Evolutionary conservation across 2,797 vertebrate genomes (phyloP).

Genomic region (Danio aesculapii): DNA sequence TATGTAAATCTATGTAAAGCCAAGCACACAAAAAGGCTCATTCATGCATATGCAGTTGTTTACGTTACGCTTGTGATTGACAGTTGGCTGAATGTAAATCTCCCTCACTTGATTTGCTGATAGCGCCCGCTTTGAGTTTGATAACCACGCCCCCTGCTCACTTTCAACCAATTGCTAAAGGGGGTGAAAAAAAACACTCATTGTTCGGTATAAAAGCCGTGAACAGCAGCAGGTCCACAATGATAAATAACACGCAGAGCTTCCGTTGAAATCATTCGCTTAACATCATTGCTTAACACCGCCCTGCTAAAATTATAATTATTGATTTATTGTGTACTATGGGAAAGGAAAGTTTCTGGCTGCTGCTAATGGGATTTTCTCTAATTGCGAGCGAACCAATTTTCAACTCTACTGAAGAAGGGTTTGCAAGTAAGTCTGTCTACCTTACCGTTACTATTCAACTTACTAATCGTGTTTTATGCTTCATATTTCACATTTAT

Average conservation of each 20-base stretch:
- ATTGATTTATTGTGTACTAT: slow-evolving; percentile 60
- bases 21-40: not conserved
- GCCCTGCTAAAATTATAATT: not conserved
- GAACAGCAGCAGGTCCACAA: slow-evolving; percentile 11
- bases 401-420: slow-evolving; percentile 54
- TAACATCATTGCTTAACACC: not conserved
- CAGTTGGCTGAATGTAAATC: slow-evolving; percentile 32
- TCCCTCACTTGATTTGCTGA: slow-evolving; percentile 10
- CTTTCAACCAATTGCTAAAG: slow-evolving; percentile 27
- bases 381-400: slow-evolving; percentile 59
- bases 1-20: not conserved
- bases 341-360: slow-evolving; percentile 63
- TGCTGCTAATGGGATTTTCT: slow-evolving; percentile 63
- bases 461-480: not conserved
- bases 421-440: slow-evolving; percentile 61
- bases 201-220: slow-evolving; percentile 38
- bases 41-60: slow-evolving; percentile 35
- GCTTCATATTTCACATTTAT: not conserved
- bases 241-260: not conserved
- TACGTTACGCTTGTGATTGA: slow-evolving; percentile 28
- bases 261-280: not conserved
- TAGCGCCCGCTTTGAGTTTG: not conserved
- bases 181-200: not conserved
- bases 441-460: not conserved
- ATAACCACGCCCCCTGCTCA: slow-evolving; percentile 19